These are phyloP conservation scores for Drosophila simulans DNA, from an alignment of 1,140 invertebrate genomes.

Conservation along the genomic window DNA sequence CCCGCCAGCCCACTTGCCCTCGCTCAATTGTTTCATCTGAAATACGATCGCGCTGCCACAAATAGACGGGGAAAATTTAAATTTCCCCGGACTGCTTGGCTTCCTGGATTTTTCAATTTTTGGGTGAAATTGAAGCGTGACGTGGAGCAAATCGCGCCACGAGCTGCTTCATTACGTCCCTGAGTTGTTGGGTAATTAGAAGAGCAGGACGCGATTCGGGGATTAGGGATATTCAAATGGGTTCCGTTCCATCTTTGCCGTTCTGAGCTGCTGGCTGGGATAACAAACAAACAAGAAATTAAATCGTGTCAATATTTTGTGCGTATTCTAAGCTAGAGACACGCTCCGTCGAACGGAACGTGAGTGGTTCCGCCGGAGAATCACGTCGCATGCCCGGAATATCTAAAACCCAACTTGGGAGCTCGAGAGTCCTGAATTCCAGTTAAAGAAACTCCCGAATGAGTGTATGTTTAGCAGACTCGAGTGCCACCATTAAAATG, in stretches of 20 bases:
- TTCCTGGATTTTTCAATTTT: conserved; percentile 64
- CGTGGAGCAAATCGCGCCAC: conserved; percentile 67
- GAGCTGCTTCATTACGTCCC: conserved; percentile 69
- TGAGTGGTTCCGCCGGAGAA: conserved; percentile 25
- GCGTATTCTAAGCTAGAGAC: conserved; percentile 27
- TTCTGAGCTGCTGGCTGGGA: conserved; percentile 11
- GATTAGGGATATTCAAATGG: conserved; percentile 62
- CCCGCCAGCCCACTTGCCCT: conserved; percentile 34
- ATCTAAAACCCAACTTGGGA: conserved; percentile 4
- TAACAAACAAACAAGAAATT: conserved; percentile 55
- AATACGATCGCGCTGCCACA: conserved; percentile 63
- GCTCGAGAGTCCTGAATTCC: conserved; percentile 6
- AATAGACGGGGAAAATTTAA: conserved; percentile 50
- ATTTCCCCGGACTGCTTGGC: conserved; percentile 15
- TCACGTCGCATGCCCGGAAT: conserved; percentile 35
- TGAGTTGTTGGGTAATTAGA: conserved; percentile 74
- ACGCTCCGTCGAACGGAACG: conserved; percentile 28
- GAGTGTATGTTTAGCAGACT: conserved; percentile 41
- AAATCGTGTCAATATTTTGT: conserved; percentile 58
- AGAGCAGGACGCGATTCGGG: conserved; percentile 38
- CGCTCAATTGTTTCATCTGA: conserved; percentile 76
- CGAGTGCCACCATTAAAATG: conserved; percentile 72
- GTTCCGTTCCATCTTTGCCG: neutral
- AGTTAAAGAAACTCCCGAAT: conserved; percentile 14
- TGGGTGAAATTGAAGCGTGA: conserved; percentile 66